These are phyloP conservation scores for Strix aluco DNA, from an alignment of 2,113 vertebrate genomes.

Conservation along the genomic window DNA sequence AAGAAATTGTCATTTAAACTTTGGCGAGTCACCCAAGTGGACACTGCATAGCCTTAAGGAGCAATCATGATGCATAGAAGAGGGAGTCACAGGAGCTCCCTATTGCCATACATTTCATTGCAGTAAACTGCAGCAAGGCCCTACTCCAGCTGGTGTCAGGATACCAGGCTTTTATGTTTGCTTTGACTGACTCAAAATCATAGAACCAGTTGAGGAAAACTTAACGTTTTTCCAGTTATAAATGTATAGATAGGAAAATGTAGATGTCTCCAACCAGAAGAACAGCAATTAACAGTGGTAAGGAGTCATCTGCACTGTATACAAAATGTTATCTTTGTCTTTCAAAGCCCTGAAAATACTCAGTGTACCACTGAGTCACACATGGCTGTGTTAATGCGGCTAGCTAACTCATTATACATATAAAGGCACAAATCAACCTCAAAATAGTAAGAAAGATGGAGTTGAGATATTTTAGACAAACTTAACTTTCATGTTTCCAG, in stretches of 20 bases:
- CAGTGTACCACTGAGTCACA: not conserved
- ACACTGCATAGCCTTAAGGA: not conserved
- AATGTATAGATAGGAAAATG: not conserved
- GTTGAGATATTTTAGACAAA: not conserved
- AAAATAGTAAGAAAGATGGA: not conserved
- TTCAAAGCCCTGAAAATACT: not conserved
- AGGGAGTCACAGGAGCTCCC: not conserved
- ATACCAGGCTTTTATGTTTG: not conserved
- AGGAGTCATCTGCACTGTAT: not conserved
- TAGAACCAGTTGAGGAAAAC: not conserved
- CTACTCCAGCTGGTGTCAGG: accelerated
- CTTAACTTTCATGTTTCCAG: not conserved
- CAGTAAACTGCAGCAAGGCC: not conserved
- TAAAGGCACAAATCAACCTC: not conserved
- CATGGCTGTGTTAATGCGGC: not conserved
- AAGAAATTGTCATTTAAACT: not conserved
- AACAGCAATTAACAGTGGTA: not conserved
- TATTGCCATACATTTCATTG: not conserved
- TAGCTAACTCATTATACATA: not conserved
- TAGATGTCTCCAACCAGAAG: not conserved
- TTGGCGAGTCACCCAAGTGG: not conserved
- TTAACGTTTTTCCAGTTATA: not conserved
- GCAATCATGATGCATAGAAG: not conserved
- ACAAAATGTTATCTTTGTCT: not conserved
- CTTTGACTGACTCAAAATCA: not conserved